Evolutionary conservation across 2,888 invertebrate species (phyloP), one percentile per base, ranked within the genome.

Genomic region (Hydrotaea diabolus): DNA sequence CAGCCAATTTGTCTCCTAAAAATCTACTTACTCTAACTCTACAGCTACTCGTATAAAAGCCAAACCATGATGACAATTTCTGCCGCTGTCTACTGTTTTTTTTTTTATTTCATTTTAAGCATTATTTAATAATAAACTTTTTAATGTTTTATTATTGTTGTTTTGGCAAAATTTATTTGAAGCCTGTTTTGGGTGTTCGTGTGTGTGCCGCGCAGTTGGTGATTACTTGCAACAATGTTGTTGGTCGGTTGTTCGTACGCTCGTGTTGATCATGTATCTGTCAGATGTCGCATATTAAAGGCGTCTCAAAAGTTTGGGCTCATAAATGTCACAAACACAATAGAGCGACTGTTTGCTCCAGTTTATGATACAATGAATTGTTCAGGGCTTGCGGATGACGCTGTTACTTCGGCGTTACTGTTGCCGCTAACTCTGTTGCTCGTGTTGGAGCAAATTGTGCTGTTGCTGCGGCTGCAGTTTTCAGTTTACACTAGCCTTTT

Each of bases 261-360:
- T 74, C 39, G 55, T 72, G 46, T 84, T 71, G 72, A 76, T 75
- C 72, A 73, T 76, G 78, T 66, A 73, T 66, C 46, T 78, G 78
- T 81, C 53, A 81, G 64, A 81, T 75, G 66, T 78, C n/a, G n/a
- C n/a, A 66, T 72, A 76, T 81, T 75, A 81, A 81, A 84, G 84
- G 78, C 75, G 81, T 76, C 84, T 81, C 78, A 46, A 84, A 81
- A 79, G 72, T 84, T 81, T 64, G 19, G 36, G 39, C 84, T 81
- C 75, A 84, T 84, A 81, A 84, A 79, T 77, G 81, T 76, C 81
- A 79, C 21, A 23, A 46, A 21, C 77, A 79, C 2, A 66, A 19
- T 8, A 66, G 19, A 46, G 55, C 13, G 49, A n/a, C 9, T 13
- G 21, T 1, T 31, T 31, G 31, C 31, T 59, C 64, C 31, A 59